These are phyloP conservation scores for Helogale parvula DNA, from an alignment of 2,113 vertebrate species.

Conservation along the genomic window DNA sequence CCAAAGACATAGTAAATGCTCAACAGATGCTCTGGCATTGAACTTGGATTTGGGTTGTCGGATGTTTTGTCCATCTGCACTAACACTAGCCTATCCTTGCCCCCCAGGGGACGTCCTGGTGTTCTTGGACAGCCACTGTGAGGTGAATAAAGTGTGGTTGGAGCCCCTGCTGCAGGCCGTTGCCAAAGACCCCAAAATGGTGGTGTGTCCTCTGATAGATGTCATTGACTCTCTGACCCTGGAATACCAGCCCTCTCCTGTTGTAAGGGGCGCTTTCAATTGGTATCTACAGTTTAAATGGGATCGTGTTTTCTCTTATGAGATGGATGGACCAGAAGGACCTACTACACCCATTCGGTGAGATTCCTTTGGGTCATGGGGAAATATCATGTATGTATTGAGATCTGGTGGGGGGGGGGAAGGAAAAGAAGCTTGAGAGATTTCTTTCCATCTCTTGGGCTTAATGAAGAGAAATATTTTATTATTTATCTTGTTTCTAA, in stretches of 20 bases:
- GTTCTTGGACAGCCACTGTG: slow-evolving; percentile 98
- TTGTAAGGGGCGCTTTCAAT: slow-evolving; percentile 94
- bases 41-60: background rate
- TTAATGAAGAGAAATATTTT: background rate
- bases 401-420: fast-evolving
- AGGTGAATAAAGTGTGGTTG: slow-evolving; percentile 94
- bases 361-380: background rate
- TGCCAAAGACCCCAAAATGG: slow-evolving; percentile 84
- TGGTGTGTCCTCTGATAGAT: slow-evolving; percentile 95
- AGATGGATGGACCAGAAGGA: slow-evolving; percentile 89
- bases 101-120: slow-evolving; percentile 93
- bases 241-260: slow-evolving; percentile 90
- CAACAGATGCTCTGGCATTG: fast-evolving
- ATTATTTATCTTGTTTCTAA: background rate
- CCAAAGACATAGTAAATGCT: background rate
- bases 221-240: slow-evolving; percentile 92
- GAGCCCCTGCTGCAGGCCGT: slow-evolving; percentile 91
- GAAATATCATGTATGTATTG: fast-evolving
- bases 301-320: slow-evolving; percentile 92
- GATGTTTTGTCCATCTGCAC: fast-evolving
- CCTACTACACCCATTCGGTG: slow-evolving; percentile 91
- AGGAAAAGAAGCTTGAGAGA: background rate
- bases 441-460: background rate
- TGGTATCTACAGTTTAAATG: slow-evolving; percentile 97
- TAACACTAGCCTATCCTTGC: slow-evolving; percentile 12